These are phyloP conservation scores for Smittia sp. DNA, from an alignment of 2,888 invertebrate species.

Conservation along the genomic window DNA sequence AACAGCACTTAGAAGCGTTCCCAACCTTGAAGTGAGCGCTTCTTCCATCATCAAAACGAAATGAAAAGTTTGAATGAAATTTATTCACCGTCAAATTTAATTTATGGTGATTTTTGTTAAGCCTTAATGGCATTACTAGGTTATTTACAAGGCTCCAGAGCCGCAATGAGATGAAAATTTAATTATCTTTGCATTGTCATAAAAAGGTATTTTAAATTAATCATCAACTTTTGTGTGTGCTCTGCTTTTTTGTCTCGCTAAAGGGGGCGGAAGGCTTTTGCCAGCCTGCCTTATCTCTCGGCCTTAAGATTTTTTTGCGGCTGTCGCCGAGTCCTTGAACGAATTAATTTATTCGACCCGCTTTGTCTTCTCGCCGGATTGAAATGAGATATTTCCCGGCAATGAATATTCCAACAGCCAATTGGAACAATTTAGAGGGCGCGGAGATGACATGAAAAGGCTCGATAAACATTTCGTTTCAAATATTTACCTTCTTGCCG, in stretches of 20 bases:
- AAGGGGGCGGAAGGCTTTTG: not conserved
- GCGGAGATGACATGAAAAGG: not conserved
- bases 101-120: conserved; percentile 31
- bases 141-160: conserved; percentile 16
- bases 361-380: not conserved
- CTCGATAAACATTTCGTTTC: conserved; percentile 10
- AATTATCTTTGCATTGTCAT: conserved; percentile 34
- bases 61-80: conserved; percentile 30
- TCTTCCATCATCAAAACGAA: not conserved
- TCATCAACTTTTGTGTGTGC: not conserved
- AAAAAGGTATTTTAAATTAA: conserved; percentile 32
- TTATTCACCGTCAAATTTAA: conserved; percentile 30
- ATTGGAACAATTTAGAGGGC: not conserved
- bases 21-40: not conserved
- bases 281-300: too few relatives aligned
- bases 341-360: too few relatives aligned
- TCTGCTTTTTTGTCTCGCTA: not conserved
- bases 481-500: conserved; percentile 58
- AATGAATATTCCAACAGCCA: not conserved
- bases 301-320: too few relatives aligned
- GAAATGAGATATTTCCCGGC: not conserved
- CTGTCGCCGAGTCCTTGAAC: too few relatives aligned
- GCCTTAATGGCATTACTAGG: conserved; percentile 31
- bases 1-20: not conserved
- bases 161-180: conserved; percentile 28